Evolutionary conservation across 2,888 invertebrate genomes (phyloP).

Genomic region (Leptura quadrifasciata): DNA sequence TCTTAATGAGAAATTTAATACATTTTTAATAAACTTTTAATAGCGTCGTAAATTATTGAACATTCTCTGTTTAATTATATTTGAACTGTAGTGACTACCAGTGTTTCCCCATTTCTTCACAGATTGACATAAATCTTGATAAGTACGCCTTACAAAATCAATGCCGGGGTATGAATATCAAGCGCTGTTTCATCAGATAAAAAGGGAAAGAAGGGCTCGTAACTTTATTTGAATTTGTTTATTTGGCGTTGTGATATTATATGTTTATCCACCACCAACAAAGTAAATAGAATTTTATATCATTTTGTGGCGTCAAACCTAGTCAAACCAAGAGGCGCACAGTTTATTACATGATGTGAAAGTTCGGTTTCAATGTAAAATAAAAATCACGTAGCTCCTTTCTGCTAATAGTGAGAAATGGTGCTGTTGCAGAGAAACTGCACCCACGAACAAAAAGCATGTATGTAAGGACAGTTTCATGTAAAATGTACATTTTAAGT

Average conservation of each 20-base stretch:
- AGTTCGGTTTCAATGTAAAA: background rate
- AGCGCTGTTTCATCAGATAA: slow-evolving; percentile 56
- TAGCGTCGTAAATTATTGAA: slow-evolving; percentile 43
- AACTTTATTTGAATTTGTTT: slow-evolving; percentile 22
- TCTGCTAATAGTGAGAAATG: too few species aligned
- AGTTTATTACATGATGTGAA: background rate
- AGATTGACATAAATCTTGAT: slow-evolving; percentile 41
- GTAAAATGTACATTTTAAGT: too few species aligned
- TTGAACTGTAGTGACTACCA: slow-evolving; percentile 25
- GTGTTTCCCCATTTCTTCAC: slow-evolving; percentile 51
- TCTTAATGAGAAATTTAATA: slow-evolving; percentile 42
- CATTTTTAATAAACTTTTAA: slow-evolving; percentile 52
- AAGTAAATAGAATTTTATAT: slow-evolving; percentile 8
- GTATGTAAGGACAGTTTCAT: too few species aligned
- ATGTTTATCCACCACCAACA: background rate
- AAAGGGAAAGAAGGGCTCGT: slow-evolving; percentile 14
- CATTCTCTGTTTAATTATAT: slow-evolving; percentile 44
- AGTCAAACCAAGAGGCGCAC: background rate
- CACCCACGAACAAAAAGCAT: too few species aligned
- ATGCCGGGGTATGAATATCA: slow-evolving; percentile 64
- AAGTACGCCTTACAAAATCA: slow-evolving; percentile 60
- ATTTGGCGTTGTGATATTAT: slow-evolving; percentile 14
- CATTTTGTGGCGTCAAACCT: background rate
- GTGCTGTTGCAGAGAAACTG: too few species aligned
- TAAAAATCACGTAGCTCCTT: too few species aligned